phyloP scores from a whole-genome alignment of 2,797 vertebrate species.

The Pyrrhura leucotis region DNA sequence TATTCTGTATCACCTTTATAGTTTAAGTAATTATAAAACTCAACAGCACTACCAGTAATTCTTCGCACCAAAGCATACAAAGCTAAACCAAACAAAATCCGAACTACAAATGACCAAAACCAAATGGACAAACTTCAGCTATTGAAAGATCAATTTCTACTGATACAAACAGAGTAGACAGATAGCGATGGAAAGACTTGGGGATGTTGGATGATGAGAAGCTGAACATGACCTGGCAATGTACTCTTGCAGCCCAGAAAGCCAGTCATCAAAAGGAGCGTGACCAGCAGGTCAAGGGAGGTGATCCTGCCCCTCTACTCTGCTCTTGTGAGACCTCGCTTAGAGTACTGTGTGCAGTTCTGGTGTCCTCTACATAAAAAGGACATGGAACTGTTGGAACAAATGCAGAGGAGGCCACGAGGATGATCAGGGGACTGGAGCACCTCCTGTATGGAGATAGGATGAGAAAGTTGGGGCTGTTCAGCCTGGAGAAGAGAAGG shows the following conservation, averaged over 20 bases:
- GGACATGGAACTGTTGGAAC: too few relatives aligned
- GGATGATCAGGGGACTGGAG: too few relatives aligned
- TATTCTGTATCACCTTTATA: not conserved
- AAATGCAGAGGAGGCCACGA: too few relatives aligned
- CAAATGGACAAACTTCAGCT: not conserved
- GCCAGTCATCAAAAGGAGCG: not conserved
- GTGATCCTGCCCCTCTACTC: not conserved
- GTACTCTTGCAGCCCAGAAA: not conserved
- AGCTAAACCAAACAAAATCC: not conserved
- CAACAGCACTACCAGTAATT: not conserved
- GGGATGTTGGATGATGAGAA: not conserved
- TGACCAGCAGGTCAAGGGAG: not conserved
- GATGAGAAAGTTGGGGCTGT: too few relatives aligned
- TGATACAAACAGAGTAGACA: not conserved
- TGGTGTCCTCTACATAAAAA: too few relatives aligned
- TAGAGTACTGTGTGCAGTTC: not conserved
- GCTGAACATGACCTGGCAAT: not conserved
- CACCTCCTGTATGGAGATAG: too few relatives aligned
- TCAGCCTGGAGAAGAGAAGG: too few relatives aligned
- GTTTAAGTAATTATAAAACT: not conserved
- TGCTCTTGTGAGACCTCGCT: not conserved
- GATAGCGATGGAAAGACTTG: not conserved
- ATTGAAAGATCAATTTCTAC: not conserved
- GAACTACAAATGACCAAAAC: conserved; percentile 10
- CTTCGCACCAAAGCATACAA: not conserved